These are phyloP conservation scores for Rhombomys opimus DNA, from an alignment of 2,113 vertebrate genomes.

Conservation along the genomic window DNA sequence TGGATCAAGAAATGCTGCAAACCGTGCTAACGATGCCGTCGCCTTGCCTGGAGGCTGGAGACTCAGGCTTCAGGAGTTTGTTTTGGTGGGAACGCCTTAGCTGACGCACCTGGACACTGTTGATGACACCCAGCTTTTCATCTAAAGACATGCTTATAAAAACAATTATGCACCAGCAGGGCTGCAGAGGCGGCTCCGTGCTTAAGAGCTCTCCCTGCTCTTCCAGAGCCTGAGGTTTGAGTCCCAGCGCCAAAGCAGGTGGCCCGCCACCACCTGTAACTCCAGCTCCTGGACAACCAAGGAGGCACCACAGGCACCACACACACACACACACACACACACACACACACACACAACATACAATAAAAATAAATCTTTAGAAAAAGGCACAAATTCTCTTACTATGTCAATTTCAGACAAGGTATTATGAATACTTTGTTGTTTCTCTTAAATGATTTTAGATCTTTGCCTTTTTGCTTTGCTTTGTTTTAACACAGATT, in stretches of 20 bases:
- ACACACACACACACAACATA: background rate
- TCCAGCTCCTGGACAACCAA: background rate
- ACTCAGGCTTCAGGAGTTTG: too few relatives aligned
- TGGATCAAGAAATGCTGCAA: background rate
- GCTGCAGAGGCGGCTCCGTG: background rate
- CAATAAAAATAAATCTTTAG: background rate
- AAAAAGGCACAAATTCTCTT: background rate
- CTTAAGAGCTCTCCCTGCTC: background rate
- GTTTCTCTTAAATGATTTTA: conserved; percentile 1
- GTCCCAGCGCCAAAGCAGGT: background rate
- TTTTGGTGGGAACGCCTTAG: too few relatives aligned
- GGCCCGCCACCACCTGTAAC: background rate
- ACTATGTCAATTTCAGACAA: background rate
- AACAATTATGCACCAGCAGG: background rate
- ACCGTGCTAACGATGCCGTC: background rate
- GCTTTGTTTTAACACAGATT: background rate
- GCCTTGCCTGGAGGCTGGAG: background rate
- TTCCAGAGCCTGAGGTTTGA: background rate
- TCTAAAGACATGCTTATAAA: background rate
- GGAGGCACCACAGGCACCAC: background rate
- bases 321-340: background rate
- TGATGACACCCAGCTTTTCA: too few relatives aligned
- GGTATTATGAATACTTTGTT: background rate
- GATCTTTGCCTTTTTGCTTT: background rate
- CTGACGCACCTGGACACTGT: background rate